Evolutionary conservation across 2,113 vertebrate species (phyloP).

Genomic region (Microtus montanus): DNA sequence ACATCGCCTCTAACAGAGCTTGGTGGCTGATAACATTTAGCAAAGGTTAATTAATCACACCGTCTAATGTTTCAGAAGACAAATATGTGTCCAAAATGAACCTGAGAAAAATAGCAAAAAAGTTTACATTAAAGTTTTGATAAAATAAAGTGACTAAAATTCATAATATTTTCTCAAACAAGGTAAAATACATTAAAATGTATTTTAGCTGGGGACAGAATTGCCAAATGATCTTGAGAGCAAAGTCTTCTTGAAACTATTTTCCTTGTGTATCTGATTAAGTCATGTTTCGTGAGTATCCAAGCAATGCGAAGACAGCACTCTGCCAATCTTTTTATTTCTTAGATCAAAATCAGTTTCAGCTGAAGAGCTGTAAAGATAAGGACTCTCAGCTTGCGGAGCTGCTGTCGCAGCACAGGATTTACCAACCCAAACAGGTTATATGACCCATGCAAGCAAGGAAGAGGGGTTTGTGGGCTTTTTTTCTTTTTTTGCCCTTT

Average conservation of each 20-base stretch:
- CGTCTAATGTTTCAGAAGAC: conserved; percentile 72
- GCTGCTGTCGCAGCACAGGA: background rate
- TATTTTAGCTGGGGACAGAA: background rate
- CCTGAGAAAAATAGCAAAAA: conserved; percentile 9
- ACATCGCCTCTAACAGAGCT: conserved; percentile 53
- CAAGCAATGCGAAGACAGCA: background rate
- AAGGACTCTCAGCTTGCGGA: conserved; percentile 15
- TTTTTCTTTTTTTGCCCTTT: background rate
- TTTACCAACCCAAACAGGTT: conserved; percentile 35
- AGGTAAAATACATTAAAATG: conserved; percentile 22
- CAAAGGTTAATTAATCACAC: conserved; percentile 58
- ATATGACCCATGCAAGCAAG: background rate
- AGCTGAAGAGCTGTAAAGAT: conserved; percentile 49
- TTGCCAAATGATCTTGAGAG: conserved; percentile 39
- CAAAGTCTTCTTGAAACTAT: background rate
- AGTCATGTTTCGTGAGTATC: conserved; percentile 46
- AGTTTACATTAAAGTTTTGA: conserved; percentile 19
- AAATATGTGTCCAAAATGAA: conserved; percentile 41
- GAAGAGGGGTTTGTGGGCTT: background rate
- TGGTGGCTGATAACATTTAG: conserved; percentile 37
- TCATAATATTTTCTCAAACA: conserved; percentile 31
- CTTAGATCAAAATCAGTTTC: conserved; percentile 67
- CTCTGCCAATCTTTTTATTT: conserved; percentile 39
- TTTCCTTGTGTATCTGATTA: conserved; percentile 34
- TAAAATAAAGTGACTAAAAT: conserved; percentile 50